Base-by-base conservation (phyloP, 2,797 vertebrate species). In the Sebastolobus altivelis region DNA sequence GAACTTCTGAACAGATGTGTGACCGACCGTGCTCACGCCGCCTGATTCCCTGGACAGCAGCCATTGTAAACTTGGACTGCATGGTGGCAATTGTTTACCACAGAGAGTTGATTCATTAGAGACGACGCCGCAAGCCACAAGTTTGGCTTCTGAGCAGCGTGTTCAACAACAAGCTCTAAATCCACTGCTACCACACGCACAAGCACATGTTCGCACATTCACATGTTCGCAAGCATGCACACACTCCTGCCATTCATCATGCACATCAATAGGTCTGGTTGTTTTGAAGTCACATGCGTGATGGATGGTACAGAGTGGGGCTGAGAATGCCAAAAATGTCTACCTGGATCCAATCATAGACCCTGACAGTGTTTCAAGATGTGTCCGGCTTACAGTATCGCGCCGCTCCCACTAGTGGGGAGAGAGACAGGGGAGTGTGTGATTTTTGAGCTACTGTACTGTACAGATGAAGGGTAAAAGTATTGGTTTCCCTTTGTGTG, bases 241-340 rank as follows among this genome's bases (percentile, higher is more conserved):
- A 37, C 66, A 61, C 55, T 31, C 55, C 4, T 22, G 6, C 58
- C 58, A 4, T 73, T 73, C 20, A 79, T 89, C 82, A 87, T 55
- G 66, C 87, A 86, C 80, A 87, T 89, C 83, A 88, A 54, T 77
- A 69, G 75, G 60, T 61, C 78, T 61, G 82, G 12, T 86, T 77
- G 87, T 81, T 78, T 69, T 78, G 33, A 81, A 90, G 87, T 92
- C 90, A 85, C 87, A 67, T 85, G 90, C 22, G 0, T 59, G 65
- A 81, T 81, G 87, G 74, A 69, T 92, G 88, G 79, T 82, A 72
- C 62, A 40, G 65, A 83, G 65, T 7, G 52, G 76, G 68, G 33
- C 61, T 33, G 71, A 77, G 85, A 90, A 92, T 84, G 84, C 79
- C 84, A 89, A 63, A 84, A 68, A 93, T 91, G 73, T 88, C 85